Evolutionary conservation across 2,113 vertebrate genomes (phyloP).

Genomic region (Osmerus eperlanus): DNA sequence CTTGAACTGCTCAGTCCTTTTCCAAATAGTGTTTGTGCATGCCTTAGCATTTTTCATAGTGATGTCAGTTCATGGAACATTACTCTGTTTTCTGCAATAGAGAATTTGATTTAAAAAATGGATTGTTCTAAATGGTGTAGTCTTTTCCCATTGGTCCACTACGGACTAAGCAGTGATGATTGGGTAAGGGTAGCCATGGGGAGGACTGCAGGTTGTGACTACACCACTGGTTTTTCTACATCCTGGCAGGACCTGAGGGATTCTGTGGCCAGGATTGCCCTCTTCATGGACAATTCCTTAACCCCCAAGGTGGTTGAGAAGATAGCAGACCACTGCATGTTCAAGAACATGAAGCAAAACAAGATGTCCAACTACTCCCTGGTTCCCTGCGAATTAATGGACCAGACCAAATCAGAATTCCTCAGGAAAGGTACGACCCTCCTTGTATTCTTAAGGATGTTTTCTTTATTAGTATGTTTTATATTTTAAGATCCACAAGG

Average conservation of each 20-base stretch:
- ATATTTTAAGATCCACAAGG: no score
- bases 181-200: no score
- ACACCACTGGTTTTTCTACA: slow-evolving; percentile 5
- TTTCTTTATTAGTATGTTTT: background rate
- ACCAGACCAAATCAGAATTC: slow-evolving; percentile 64
- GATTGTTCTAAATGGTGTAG: no score
- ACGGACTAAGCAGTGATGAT: no score
- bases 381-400: slow-evolving; percentile 54
- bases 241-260: slow-evolving; percentile 56
- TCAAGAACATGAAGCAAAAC: slow-evolving; percentile 73
- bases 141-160: no score
- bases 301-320: slow-evolving; percentile 42
- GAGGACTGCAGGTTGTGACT: no score
- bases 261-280: slow-evolving; percentile 39
- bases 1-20: no score
- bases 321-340: slow-evolving; percentile 59
- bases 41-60: no score
- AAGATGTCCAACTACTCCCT: slow-evolving; percentile 70
- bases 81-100: no score
- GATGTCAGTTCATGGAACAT: no score
- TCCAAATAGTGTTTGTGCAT: no score
- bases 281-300: slow-evolving; percentile 59
- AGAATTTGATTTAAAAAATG: no score
- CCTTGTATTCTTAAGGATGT: background rate
- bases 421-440: slow-evolving; percentile 64